Evolutionary conservation across 2,113 vertebrate species (phyloP).

Genomic region (Hyla sarda): DNA sequence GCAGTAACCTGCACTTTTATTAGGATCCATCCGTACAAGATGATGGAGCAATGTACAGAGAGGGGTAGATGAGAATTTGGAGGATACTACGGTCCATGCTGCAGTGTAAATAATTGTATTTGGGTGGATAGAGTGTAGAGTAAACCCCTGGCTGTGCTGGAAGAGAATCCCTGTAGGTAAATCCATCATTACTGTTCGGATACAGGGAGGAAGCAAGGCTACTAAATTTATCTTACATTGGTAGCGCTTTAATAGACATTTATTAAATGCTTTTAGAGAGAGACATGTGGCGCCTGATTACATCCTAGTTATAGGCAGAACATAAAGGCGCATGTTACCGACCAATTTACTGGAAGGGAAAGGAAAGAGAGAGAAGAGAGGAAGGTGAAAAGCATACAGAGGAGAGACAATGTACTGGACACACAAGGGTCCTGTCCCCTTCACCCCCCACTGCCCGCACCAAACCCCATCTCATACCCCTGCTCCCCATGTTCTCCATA

Average conservation of each 20-base stretch:
- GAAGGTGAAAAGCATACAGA: constrained; percentile 37
- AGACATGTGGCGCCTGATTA: constrained; percentile 83
- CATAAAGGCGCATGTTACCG: constrained; percentile 79
- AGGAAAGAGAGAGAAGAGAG: constrained; percentile 15
- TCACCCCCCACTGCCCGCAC: background rate
- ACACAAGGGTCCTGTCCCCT: constrained; percentile 5
- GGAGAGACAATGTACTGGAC: constrained; percentile 22
- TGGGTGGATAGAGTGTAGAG: constrained; percentile 77
- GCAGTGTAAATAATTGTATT: constrained; percentile 73
- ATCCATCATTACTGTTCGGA: constrained; percentile 82
- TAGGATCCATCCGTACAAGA: constrained; percentile 38
- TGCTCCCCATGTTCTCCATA: background rate
- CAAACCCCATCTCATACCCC: background rate
- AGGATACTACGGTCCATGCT: constrained; percentile 31
- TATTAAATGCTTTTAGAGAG: constrained; percentile 87
- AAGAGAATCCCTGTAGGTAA: constrained; percentile 82
- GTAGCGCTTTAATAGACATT: constrained; percentile 86
- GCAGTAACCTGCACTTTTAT: constrained; percentile 56
- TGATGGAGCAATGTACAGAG: constrained; percentile 53
- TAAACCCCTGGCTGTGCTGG: constrained; percentile 75
- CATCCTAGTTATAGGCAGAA: constrained; percentile 82
- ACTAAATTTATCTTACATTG: constrained; percentile 86
- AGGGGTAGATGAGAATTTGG: constrained; percentile 60
- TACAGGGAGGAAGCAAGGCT: constrained; percentile 77
- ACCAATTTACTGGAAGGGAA: constrained; percentile 75